A percentile compares a stretch with the other conserved stretches of the same genome.
phyloP scores from a whole-genome alignment of 2,113 vertebrate genomes.

The Aythya baeri region DNA sequence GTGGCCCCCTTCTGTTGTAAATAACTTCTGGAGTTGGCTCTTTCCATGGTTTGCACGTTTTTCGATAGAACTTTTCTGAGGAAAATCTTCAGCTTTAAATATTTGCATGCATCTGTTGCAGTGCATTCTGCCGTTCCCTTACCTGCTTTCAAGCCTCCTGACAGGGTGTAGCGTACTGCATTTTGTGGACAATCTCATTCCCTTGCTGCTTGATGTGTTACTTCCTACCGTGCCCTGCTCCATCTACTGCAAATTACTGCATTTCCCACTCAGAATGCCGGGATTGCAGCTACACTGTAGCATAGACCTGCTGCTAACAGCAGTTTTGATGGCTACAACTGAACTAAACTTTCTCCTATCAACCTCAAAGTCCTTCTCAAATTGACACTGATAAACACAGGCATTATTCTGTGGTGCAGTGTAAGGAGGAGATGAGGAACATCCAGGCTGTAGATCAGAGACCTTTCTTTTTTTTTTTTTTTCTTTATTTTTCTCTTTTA shows the following conservation, averaged over 20 bases:
- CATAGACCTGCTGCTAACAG: not conserved
- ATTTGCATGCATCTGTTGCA: accelerated
- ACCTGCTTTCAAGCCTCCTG: not conserved
- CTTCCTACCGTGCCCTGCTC: not conserved
- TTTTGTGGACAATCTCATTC: not conserved
- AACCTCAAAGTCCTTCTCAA: not conserved
- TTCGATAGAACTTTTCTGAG: not conserved
- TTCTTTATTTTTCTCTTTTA: not conserved
- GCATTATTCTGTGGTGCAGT: not conserved
- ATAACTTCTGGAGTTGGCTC: not conserved
- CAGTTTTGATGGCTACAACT: not conserved
- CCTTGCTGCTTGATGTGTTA: not conserved
- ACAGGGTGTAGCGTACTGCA: not conserved
- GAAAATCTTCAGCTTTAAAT: not conserved
- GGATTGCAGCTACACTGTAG: not conserved
- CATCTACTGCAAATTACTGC: not conserved
- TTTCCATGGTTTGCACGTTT: not conserved
- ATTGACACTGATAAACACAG: not conserved
- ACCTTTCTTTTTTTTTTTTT: not conserved
- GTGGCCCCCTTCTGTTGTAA: not conserved
- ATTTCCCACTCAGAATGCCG: not conserved
- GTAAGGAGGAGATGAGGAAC: not conserved
- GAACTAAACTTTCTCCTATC: not conserved
- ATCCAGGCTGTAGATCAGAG: not conserved
- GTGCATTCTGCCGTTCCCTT: not conserved